Percentiles rank a stretch among this genome's conserved stretches.
These are phyloP conservation scores for Yasuhikotakia modesta DNA, from an alignment of 2,797 vertebrate genomes.

Conservation along the genomic window DNA sequence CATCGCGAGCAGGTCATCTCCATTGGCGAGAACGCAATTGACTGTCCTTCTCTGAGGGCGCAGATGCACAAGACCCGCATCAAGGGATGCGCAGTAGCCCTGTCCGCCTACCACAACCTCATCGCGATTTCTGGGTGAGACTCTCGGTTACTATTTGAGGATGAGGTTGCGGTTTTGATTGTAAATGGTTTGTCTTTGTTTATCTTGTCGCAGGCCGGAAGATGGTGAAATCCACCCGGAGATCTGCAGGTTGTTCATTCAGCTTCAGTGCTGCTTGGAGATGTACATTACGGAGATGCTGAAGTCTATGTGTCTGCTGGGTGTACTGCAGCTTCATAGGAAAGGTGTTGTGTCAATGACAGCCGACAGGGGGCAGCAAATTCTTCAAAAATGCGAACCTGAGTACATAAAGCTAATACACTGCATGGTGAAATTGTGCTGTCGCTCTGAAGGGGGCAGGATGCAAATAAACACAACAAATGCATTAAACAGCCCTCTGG, in stretches of 20 bases:
- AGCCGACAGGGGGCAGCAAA: slow-evolving; percentile 63
- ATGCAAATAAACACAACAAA: slow-evolving; percentile 1
- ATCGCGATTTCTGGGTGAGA: slow-evolving; percentile 88
- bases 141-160: not conserved
- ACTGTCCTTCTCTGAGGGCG: slow-evolving; percentile 85
- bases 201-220: slow-evolving; percentile 77
- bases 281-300: slow-evolving; percentile 99
- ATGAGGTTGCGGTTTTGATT: not conserved
- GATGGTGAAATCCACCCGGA: slow-evolving; percentile 97
- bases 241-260: slow-evolving; percentile 96
- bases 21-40: slow-evolving; percentile 88
- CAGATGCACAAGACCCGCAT: slow-evolving; percentile 92
- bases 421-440: slow-evolving; percentile 10
- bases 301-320: slow-evolving; percentile 94
- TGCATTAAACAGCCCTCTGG: slow-evolving; percentile 6
- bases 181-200: not conserved
- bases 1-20: slow-evolving; percentile 97
- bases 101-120: slow-evolving; percentile 90
- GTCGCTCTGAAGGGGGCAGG: slow-evolving; percentile 19
- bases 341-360: slow-evolving; percentile 80
- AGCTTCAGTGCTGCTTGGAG: slow-evolving; percentile 97
- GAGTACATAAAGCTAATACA: slow-evolving; percentile 39
- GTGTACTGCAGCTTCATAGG: slow-evolving; percentile 94
- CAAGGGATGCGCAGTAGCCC: slow-evolving; percentile 91
- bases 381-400: slow-evolving; percentile 38